Percentiles rank a stretch among this genome's conserved stretches.
These are phyloP conservation scores for Eleutherodactylus coqui DNA, from an alignment of 2,797 vertebrate species.

Conservation along the genomic window DNA sequence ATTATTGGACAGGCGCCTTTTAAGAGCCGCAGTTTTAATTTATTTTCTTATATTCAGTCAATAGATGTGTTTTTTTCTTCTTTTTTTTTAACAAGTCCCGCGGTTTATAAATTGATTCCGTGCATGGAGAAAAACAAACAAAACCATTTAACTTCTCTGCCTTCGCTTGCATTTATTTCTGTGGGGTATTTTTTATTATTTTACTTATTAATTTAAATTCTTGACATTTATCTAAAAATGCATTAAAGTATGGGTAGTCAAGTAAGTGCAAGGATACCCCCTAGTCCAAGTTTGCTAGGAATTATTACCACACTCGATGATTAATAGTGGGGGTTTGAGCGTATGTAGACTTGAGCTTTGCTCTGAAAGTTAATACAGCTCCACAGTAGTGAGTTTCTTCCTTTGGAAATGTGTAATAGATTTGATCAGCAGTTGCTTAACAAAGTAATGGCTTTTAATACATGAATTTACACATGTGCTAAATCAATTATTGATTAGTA, in stretches of 20 bases:
- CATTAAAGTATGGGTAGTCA: conserved; percentile 51
- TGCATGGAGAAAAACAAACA: conserved; percentile 65
- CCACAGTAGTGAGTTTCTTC: conserved; percentile 15
- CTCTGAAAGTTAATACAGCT: conserved; percentile 27
- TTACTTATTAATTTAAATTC: conserved; percentile 58
- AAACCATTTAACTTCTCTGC: conserved; percentile 66
- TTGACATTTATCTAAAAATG: conserved; percentile 63
- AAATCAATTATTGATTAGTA: conserved; percentile 16
- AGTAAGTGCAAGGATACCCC: conserved; percentile 49
- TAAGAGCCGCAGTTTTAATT: conserved; percentile 71
- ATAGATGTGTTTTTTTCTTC: conserved; percentile 69
- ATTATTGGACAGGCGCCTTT: conserved; percentile 72
- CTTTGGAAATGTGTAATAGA: conserved; percentile 31
- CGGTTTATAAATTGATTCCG: conserved; percentile 71
- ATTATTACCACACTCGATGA: conserved; percentile 53
- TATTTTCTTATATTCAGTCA: conserved; percentile 76
- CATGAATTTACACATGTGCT: conserved; percentile 25
- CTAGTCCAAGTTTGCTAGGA: conserved; percentile 48
- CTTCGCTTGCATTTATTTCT: conserved; percentile 61
- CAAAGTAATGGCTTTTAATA: conserved; percentile 22
- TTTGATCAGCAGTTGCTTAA: conserved; percentile 39
- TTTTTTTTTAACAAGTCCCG: conserved; percentile 68
- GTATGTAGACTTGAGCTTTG: conserved; percentile 49
- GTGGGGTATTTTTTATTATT: conserved; percentile 63
- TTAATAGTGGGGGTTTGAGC: conserved; percentile 48